Conservation (phyloP, 2,113 vertebrate species). For the Bungarus multicinctus region DNA sequence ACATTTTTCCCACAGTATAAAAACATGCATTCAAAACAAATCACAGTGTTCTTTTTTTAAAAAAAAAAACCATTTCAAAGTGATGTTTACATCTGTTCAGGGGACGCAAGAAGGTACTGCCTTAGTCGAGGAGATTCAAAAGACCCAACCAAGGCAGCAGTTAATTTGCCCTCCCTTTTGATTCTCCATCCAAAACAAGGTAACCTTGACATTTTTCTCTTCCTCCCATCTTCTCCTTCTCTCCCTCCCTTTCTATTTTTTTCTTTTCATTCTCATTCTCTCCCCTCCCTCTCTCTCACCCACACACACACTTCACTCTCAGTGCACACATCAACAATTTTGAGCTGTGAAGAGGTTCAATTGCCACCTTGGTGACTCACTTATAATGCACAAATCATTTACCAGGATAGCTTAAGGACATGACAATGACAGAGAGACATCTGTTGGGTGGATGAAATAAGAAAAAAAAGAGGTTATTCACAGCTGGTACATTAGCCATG, state of each 20-base stretch:
- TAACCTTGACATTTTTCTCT: constrained; percentile 71
- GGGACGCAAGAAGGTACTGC: constrained; percentile 14
- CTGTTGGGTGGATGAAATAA: constrained; percentile 67
- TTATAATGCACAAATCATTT: constrained; percentile 74
- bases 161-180: constrained; percentile 60
- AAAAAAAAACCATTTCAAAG: constrained; percentile 59
- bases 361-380: constrained; percentile 76
- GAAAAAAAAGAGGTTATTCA: constrained; percentile 61
- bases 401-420: constrained; percentile 74
- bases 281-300: constrained; percentile 27
- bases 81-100: constrained; percentile 61
- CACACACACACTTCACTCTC: constrained; percentile 40
- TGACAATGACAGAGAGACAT: constrained; percentile 80
- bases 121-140: constrained; percentile 55
- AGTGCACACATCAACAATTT: constrained; percentile 73
- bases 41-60: constrained; percentile 71
- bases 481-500: constrained; percentile 75
- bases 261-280: constrained; percentile 40
- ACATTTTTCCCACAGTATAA: constrained; percentile 66
- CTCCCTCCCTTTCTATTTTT: constrained; percentile 34
- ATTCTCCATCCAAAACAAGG: constrained; percentile 62
- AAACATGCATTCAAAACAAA: constrained; percentile 70
- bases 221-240: constrained; percentile 16
- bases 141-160: constrained; percentile 51
- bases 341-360: constrained; percentile 78